A percentile compares a stretch with the other conserved stretches of the same genome.
Conservation (phyloP, 53 echinoderm and acorn worm species). For the Pentamera pediparva region DNA sequence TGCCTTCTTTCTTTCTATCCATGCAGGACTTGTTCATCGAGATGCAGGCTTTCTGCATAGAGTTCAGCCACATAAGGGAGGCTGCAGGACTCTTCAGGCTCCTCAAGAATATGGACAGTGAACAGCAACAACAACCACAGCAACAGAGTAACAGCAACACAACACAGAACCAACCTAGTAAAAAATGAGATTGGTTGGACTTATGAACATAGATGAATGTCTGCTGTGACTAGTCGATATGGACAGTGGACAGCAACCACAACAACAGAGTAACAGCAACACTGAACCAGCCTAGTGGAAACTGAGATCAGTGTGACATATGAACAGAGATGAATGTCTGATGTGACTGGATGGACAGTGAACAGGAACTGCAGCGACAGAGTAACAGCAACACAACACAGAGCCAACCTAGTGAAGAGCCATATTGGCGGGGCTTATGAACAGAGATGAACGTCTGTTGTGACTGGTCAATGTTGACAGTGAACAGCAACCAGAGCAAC, state of each 20-base stretch:
- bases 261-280: too few relatives aligned
- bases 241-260: too few relatives aligned
- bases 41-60: slow-evolving; percentile 99
- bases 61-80: slow-evolving; percentile 93
- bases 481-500: too few relatives aligned
- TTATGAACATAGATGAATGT: too few relatives aligned
- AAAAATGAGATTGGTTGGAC: too few relatives aligned
- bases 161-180: not conserved
- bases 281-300: too few relatives aligned
- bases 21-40: slow-evolving; percentile 89
- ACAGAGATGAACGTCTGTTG: not conserved
- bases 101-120: slow-evolving; percentile 87
- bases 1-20: not conserved
- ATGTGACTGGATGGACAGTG: slow-evolving; percentile 92
- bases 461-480: too few relatives aligned
- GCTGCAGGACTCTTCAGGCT: slow-evolving; percentile 87
- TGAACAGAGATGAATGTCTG: too few relatives aligned
- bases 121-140: slow-evolving; percentile 70
- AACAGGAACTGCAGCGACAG: slow-evolving; percentile 55
- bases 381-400: not conserved
- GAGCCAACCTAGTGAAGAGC: not conserved
- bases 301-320: too few relatives aligned
- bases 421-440: too few relatives aligned
- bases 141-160: slow-evolving; percentile 10
- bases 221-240: not conserved